These are phyloP conservation scores for Xylota sylvarum DNA, from an alignment of 2,888 invertebrate genomes.

Conservation along the genomic window DNA sequence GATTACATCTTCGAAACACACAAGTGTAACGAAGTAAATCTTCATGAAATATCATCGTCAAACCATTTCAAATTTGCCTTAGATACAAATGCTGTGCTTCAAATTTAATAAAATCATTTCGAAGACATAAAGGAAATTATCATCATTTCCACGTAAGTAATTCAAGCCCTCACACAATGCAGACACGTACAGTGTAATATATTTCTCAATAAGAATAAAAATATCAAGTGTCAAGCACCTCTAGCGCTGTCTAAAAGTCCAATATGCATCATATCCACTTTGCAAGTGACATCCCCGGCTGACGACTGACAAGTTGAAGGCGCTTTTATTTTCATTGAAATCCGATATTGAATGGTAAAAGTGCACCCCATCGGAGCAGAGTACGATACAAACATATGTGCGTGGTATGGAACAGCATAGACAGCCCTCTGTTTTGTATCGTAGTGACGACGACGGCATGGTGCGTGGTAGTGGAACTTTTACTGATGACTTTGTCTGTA, in stretches of 20 bases:
- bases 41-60: conserved; percentile 1
- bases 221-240: conserved; percentile 75
- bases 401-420: conserved; percentile 3
- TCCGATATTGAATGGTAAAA: conserved; percentile 70
- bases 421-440: conserved; percentile 7
- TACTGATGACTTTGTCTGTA: conserved; percentile 65
- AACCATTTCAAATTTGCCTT: conserved; percentile 2
- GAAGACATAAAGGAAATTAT: conserved; percentile 65
- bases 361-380: conserved; percentile 41
- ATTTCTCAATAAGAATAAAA: conserved; percentile 58
- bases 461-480: conserved; percentile 26
- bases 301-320: conserved; percentile 73
- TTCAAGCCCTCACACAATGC: conserved; percentile 39
- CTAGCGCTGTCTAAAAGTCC: conserved; percentile 64
- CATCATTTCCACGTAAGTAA: conserved; percentile 62
- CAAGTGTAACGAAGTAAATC: not conserved
- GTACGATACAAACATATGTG: conserved; percentile 37
- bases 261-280: conserved; percentile 77
- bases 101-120: conserved; percentile 72
- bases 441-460: not conserved
- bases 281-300: conserved; percentile 69
- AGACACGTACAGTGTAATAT: conserved; percentile 16
- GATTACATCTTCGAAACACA: conserved; percentile 5
- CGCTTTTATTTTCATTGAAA: conserved; percentile 77
- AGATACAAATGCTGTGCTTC: conserved; percentile 6